Evolutionary conservation across 2,888 invertebrate species (phyloP), one percentile per base, ranked within the genome.

Genomic region (Azorinus chamasolen): DNA sequence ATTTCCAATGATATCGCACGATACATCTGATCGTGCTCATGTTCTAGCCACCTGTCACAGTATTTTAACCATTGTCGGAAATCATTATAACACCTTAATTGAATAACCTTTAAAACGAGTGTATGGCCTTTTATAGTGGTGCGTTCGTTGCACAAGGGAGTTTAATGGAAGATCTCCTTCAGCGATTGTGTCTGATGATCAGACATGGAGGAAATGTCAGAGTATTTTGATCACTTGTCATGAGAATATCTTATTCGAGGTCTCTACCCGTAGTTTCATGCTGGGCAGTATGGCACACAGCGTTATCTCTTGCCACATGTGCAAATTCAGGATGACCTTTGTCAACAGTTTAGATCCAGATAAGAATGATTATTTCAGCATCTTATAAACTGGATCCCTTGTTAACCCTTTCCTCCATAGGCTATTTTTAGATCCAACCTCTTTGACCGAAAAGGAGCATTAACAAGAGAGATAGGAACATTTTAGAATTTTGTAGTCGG

Each of bases 51-150:
- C 78, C 78, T 78, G 78, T 78, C 69, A 69, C 25, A 39, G 32
- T 54, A 66, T 64, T 78, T 64, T 48, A 50, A 48, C 69, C 65
- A 70, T 73, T 73, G 73, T 73, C 39, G 54, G 55, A 46, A 58
- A 62, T 55, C 59, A 64, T 69, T 59, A 61, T 72, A 41, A 45
- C 65, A 69, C 72, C 78, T 78, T 78, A 78, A 78, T 78, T 78
- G 64, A 72, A 72, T 78, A 69, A 72, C 72, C 71, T 72, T 63
- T 77, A 39, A 63, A 50, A 53, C 41, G 64, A 50, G 43, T 54
- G 54, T 25, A 51, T 57, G 72, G 53, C 72, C 65, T 72, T 72
- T 65, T 54, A 72, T 54, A 18, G 65, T 37, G 4, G 62, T 43
- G 18, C 55, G 46, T 46, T 61, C 20, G 39, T 55, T 55, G 18